phyloP scores from a whole-genome alignment of 2,888 invertebrate genomes.

The Chorisops tibialis region DNA sequence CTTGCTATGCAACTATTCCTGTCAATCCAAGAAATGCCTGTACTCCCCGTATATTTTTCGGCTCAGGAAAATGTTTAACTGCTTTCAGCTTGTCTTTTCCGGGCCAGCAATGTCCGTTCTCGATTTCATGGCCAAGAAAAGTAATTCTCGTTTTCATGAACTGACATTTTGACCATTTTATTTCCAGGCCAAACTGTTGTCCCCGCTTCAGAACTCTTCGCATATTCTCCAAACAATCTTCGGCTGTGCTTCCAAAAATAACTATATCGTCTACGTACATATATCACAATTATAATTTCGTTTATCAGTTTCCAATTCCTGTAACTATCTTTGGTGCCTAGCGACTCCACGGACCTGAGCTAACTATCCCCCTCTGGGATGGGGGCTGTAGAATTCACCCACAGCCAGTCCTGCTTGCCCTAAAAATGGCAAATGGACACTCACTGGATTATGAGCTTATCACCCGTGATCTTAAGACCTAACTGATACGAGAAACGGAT shows the following conservation, averaged over 20 bases:
- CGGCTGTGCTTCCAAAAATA: conserved; percentile 29
- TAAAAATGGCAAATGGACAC: too few relatives aligned
- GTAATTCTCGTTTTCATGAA: conserved; percentile 35
- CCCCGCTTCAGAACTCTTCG: conserved; percentile 21
- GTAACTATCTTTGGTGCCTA: too few relatives aligned
- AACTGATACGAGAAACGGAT: too few relatives aligned
- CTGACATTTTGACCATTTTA: conserved; percentile 36
- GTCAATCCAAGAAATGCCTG: conserved; percentile 43
- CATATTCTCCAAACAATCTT: conserved; percentile 25
- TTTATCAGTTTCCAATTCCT: too few relatives aligned
- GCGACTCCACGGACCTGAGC: too few relatives aligned
- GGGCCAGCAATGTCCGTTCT: conserved; percentile 38
- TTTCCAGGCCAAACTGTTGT: conserved; percentile 27
- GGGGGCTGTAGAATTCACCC: too few relatives aligned
- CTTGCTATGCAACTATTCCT: conserved; percentile 40
- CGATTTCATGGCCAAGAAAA: conserved; percentile 39
- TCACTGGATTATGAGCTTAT: too few relatives aligned
- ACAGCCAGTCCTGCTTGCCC: too few relatives aligned
- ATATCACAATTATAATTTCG: too few relatives aligned
- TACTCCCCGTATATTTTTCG: conserved; percentile 37
- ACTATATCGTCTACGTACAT: conserved; percentile 39
- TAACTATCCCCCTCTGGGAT: too few relatives aligned
- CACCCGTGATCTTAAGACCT: too few relatives aligned
- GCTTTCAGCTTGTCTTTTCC: conserved; percentile 38
- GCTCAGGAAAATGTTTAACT: conserved; percentile 39